Percentiles rank a stretch among this genome's conserved stretches.
Conservation (phyloP, 2,888 invertebrate genomes). For the Caenorhabditis sp. region DNA sequence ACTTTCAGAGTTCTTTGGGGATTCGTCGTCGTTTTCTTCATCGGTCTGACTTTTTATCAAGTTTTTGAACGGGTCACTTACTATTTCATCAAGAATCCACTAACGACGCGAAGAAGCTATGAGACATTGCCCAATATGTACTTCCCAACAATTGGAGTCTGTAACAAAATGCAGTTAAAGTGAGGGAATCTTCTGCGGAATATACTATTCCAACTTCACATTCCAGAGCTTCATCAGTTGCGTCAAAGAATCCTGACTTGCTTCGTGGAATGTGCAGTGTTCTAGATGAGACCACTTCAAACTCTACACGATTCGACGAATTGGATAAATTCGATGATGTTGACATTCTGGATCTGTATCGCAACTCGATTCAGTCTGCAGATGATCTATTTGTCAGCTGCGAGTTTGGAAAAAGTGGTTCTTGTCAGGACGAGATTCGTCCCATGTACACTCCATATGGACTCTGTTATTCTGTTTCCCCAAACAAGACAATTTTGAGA, state of each 20-base stretch:
- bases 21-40: constrained; percentile 76
- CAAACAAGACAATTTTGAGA: constrained; percentile 77
- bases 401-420: constrained; percentile 77
- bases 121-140: constrained; percentile 76
- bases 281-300: constrained; percentile 70
- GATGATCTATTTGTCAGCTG: constrained; percentile 79
- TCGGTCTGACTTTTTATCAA: constrained; percentile 79
- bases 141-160: constrained; percentile 78
- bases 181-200: constrained; percentile 22
- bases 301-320: constrained; percentile 61
- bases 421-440: constrained; percentile 77
- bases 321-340: constrained; percentile 74
- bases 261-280: constrained; percentile 71
- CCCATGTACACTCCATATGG: constrained; percentile 79
- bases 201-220: not conserved
- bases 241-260: constrained; percentile 70
- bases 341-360: constrained; percentile 73
- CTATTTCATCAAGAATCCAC: constrained; percentile 79
- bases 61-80: constrained; percentile 78
- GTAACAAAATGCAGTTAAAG: constrained; percentile 82
- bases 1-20: constrained; percentile 77
- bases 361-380: constrained; percentile 71
- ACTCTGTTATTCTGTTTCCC: constrained; percentile 76
- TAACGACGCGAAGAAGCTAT: constrained; percentile 75
- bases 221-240: constrained; percentile 77